Evolutionary conservation across 2,797 vertebrate species (phyloP).

Genomic region (Chelmon rostratus): DNA sequence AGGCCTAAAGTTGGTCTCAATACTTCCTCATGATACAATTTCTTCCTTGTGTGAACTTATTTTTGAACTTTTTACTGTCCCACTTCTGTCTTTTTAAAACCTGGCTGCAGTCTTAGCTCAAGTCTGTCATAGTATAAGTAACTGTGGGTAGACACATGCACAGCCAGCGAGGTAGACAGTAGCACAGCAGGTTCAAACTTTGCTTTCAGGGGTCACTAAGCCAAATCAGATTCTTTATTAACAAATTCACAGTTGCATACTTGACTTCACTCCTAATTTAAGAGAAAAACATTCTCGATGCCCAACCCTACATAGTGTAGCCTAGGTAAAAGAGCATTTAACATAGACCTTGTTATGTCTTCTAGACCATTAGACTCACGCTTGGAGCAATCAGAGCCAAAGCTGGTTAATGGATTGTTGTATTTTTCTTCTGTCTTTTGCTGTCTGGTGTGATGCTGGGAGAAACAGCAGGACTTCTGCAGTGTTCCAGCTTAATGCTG

Average conservation of each 20-base stretch:
- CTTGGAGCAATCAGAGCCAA: constrained; percentile 42
- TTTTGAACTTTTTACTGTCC: constrained; percentile 2
- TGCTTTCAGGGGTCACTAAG: not conserved
- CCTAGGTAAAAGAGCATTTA: constrained; percentile 32
- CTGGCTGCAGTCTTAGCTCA: not conserved
- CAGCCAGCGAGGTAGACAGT: not conserved
- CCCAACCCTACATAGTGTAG: constrained; percentile 59
- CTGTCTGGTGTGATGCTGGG: constrained; percentile 93
- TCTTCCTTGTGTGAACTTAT: not conserved
- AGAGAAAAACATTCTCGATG: constrained; percentile 37
- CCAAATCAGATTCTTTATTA: not conserved
- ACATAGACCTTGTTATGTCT: constrained; percentile 41
- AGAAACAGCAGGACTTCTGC: constrained; percentile 95
- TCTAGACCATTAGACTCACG: constrained; percentile 40
- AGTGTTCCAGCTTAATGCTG: constrained; percentile 84
- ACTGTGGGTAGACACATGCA: not conserved
- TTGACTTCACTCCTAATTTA: not conserved
- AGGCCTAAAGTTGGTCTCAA: not conserved
- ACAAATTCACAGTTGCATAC: not conserved
- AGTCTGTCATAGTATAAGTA: too few species aligned
- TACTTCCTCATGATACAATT: not conserved
- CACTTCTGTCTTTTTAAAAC: not conserved
- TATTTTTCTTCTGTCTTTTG: constrained; percentile 79
- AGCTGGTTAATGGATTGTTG: constrained; percentile 57
- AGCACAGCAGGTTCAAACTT: not conserved